These are phyloP conservation scores for Eristalinus aeneus DNA, from an alignment of 2,888 invertebrate species.

Conservation along the genomic window DNA sequence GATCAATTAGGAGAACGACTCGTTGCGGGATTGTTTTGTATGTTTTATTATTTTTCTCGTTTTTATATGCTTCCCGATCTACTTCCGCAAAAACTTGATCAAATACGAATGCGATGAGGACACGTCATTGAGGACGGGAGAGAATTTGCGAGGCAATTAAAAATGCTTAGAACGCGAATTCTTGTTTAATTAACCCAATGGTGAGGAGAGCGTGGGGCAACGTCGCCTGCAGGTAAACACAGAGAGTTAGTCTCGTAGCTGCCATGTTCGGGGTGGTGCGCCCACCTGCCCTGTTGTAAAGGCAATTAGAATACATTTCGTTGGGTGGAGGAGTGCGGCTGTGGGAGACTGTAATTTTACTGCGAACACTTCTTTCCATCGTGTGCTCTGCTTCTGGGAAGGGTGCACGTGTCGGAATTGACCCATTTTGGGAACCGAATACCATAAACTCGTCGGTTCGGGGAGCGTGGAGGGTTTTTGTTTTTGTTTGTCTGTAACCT, in stretches of 20 bases:
- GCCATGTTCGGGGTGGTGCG: not conserved
- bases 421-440: conserved; percentile 23
- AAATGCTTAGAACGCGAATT: not conserved
- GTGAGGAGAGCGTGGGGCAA: not conserved
- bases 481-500: not conserved
- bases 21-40: conserved; percentile 1
- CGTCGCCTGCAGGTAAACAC: not conserved
- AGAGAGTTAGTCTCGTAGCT: not conserved
- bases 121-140: not conserved
- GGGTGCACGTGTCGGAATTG: conserved; percentile 30
- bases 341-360: not conserved
- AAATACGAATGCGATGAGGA: not conserved
- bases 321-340: not conserved
- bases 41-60: not conserved
- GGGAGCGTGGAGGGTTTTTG: not conserved
- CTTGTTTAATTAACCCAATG: not conserved
- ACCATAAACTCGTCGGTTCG: not conserved
- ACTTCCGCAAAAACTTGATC: not conserved
- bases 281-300: not conserved
- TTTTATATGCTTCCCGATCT: not conserved
- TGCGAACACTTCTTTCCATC: not conserved
- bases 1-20: conserved; percentile 21
- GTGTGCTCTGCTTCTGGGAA: not conserved
- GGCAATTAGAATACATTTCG: not conserved
- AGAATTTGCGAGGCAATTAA: not conserved